A percentile compares a stretch with the other conserved stretches of the same genome.
phyloP scores from a whole-genome alignment of 2,113 vertebrate species.

The Sprattus sprattus region DNA sequence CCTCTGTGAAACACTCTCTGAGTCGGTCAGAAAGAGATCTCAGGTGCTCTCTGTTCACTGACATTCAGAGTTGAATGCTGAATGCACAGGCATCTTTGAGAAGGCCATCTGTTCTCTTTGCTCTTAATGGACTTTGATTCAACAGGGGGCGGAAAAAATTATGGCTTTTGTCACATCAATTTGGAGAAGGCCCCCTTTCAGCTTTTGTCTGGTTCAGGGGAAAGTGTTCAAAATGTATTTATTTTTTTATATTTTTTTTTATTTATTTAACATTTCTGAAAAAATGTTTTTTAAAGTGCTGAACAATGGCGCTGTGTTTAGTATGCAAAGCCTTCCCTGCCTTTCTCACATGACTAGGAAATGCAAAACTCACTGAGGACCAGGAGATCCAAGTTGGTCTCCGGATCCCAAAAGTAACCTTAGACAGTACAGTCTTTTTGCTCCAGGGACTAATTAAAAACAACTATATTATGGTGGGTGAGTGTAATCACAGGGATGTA shows the following conservation, averaged over 20 bases:
- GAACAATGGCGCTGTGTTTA: neutral
- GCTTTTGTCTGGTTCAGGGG: neutral
- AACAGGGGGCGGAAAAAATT: neutral
- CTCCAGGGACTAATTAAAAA: conserved; percentile 51
- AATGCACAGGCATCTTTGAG: neutral
- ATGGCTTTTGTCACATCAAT: neutral
- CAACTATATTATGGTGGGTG: conserved; percentile 4
- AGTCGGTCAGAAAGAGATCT: neutral
- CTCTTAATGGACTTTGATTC: neutral
- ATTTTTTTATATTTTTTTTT: neutral
- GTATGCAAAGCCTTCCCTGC: neutral
- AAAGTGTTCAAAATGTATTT: neutral
- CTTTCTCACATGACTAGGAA: neutral
- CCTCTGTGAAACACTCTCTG: neutral
- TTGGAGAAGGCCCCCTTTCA: neutral
- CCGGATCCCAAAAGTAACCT: conserved; percentile 35
- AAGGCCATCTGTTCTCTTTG: neutral
- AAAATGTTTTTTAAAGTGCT: neutral
- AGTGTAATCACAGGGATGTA: conserved; percentile 46
- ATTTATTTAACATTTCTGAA: neutral
- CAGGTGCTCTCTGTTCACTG: neutral
- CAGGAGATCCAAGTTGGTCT: neutral
- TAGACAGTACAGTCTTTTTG: conserved; percentile 31
- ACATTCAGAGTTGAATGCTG: neutral
- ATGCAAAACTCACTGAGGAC: neutral